Base-by-base conservation (phyloP, 2,888 invertebrate genomes). In the Frankliniella fusca region DNA sequence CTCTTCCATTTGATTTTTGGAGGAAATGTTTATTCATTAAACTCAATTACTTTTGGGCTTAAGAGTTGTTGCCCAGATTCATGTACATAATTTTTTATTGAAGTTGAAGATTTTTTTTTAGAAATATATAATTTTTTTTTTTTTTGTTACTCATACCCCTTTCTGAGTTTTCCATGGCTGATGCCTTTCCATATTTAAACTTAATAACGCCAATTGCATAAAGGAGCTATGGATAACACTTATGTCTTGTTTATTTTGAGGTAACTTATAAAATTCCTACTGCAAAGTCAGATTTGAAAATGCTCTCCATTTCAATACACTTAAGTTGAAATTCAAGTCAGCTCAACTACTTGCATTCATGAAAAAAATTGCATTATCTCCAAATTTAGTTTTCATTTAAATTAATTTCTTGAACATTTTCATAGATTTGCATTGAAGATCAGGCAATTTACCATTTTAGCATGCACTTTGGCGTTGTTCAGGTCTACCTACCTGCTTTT, bases 21-120 rank as follows among this genome's bases (percentile, higher is more conserved):
- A 38, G 38, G 38, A 38, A 3, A 38, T 38, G 5, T 54, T 54
- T 12, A 20, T 54, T 18, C 54, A 15, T 15, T 54, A 15, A 54
- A 54, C 15, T 54, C 20, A 20, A 54, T 12, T 54, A 54, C 54
- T 54, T 9, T 54, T 5, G 54, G 54, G 54, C 18, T 2, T 54
- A 54, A 15, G 18, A 54, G 38, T 38, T 3, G 5, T 38, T 38
- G 38, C 38, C 38, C 5, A 38, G 38, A 38, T 38, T 38, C 61
- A 61, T 76, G 70, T 76, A 23, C 70, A 76, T 76, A 76, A 76
- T 76, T 76, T 70, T 76, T 11, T 12, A 76, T 76, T 12, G 61
- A 76, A 23, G 23, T 12, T 27, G 61, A 76, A 23, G 11, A 27
- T 23, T 27, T 76, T 27, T 61, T 61, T 61, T 18, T 12, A n/a